Conservation (phyloP, 2,797 vertebrate species). For the Pipistrellus pygmaeus region DNA sequence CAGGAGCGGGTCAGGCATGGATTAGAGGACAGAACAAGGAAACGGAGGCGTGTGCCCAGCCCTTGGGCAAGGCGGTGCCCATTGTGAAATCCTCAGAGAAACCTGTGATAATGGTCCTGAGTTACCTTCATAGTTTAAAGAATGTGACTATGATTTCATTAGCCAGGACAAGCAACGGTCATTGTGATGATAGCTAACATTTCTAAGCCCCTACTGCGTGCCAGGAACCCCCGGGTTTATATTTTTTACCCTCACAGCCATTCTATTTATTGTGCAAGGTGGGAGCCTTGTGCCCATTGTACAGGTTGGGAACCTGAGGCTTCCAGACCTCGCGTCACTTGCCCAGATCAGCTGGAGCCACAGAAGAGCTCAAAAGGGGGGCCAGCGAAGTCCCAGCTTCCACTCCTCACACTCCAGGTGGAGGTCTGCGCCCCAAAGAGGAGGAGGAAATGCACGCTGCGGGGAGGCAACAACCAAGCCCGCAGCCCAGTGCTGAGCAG, state of each 20-base stretch:
- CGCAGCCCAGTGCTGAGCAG: rapidly evolving
- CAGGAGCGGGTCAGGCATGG: not conserved
- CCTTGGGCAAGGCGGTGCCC: not conserved
- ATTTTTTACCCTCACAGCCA: not conserved
- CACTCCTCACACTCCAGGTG: rapidly evolving
- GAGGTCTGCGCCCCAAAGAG: not conserved
- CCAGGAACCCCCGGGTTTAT: not conserved
- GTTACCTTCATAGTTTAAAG: not conserved
- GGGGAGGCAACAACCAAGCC: no score
- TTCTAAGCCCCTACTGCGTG: not conserved
- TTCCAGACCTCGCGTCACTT: not conserved
- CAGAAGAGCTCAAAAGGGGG: no score
- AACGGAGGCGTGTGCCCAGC: not conserved
- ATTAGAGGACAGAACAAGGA: not conserved
- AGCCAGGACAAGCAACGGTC: not conserved
- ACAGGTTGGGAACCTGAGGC: not conserved
- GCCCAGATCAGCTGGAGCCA: not conserved
- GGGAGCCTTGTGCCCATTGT: no score
- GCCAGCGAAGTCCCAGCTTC: not conserved
- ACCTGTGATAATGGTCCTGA: not conserved
- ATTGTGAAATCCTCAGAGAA: not conserved
- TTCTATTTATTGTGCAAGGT: no score
- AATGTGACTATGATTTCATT: not conserved
- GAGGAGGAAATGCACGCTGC: not conserved
- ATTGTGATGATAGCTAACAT: not conserved